Base-by-base conservation (phyloP, 2,888 invertebrate genomes). In the Erannis defoliaria region DNA sequence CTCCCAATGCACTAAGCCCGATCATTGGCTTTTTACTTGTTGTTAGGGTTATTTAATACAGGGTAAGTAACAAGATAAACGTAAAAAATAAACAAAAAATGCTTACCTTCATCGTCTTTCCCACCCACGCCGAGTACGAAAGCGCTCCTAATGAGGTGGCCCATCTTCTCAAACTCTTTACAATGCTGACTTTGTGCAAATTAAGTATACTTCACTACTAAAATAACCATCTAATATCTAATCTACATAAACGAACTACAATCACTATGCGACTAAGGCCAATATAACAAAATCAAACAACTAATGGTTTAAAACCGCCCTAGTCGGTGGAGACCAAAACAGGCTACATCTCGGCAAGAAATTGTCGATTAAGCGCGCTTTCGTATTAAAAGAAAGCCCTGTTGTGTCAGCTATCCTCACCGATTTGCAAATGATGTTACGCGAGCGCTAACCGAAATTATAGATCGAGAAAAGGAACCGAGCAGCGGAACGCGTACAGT, bases 321-420 rank as follows among this genome's bases (percentile, higher is more conserved):
- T 70, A 85, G 91, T 91, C 92, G 92, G 92, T 78, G 68, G 54
- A 74, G 70, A 71, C 76, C 67, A 71, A 85, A 85, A 81, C 73
- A n/a, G 92, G 89, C 93, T 93, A 93, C 93, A 93, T 93, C 79
- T 91, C 93, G 80, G 74, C 83, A 76, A 75, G 74, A 73, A 80
- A 68, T 63, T 66, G 60, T 76, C 71, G 23, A 38, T 63, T 71
- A 78, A 73, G 69, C 73, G 74, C 82, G 79, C 76, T 81, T 78
- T 73, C 68, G 74, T 74, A 66, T 71, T 73, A 71, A 72, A 80
- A 83, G 82, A 84, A 86, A 87, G 81, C 76, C 71, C 72, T 73
- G 77, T 81, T 82, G 86, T 85, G 81, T 70, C 78, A 81, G 71
- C 84, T 84, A 81, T 81, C 84, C 89, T 79, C 68, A 85, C 87